Conservation (phyloP, 1,140 invertebrate genomes). For the Acromyrmex charruanus region DNA sequence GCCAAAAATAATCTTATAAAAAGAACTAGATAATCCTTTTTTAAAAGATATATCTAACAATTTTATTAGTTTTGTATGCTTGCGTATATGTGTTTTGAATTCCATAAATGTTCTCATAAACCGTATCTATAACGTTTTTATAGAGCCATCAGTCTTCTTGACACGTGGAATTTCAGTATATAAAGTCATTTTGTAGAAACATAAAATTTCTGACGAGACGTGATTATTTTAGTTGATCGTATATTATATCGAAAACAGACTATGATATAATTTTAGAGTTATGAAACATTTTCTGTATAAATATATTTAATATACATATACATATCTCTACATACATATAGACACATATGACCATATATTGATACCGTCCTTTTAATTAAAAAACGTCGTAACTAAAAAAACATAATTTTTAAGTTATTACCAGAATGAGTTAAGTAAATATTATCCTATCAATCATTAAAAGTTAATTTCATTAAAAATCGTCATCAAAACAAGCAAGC, state of each 20-base stretch:
- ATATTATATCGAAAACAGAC: not conserved
- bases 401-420: no score
- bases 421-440: no score
- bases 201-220: not conserved
- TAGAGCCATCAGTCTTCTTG: not conserved
- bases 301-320: no score
- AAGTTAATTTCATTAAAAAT: no score
- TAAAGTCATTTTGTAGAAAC: not conserved
- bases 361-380: no score
- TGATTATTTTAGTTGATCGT: not conserved
- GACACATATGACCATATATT: not conserved
- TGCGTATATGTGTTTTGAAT: not conserved
- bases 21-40: not conserved
- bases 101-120: conserved; percentile 24
- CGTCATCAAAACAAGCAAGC: no score
- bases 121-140: conserved; percentile 9
- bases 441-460: no score
- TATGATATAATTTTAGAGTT: not conserved
- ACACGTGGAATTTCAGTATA: not conserved
- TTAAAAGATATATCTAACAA: not conserved
- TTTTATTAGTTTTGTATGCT: conserved; percentile 10
- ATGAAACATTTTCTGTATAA: not conserved
- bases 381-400: no score
- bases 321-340: not conserved
- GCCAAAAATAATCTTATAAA: not conserved